phyloP scores from a whole-genome alignment of 2,888 invertebrate species.

The Scaptomyza tumidula region DNA sequence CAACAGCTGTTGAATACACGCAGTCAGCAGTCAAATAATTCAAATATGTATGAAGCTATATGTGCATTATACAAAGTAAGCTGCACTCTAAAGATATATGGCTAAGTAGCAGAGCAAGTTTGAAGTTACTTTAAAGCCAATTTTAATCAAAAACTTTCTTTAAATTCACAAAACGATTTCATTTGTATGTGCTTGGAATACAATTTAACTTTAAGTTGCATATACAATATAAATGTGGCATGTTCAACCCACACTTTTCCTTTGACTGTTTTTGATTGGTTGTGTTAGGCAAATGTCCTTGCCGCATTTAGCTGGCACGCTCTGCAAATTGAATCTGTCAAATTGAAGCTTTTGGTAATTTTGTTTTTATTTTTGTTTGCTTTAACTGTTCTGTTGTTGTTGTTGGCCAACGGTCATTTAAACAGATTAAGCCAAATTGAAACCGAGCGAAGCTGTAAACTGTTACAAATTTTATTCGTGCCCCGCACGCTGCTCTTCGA shows the following conservation, averaged over 20 bases:
- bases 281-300: constrained; percentile 19
- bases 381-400: constrained; percentile 25
- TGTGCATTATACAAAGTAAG: not conserved
- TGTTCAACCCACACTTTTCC: constrained; percentile 3
- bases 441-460: constrained; percentile 54
- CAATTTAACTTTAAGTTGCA: constrained; percentile 16
- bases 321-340: constrained; percentile 66
- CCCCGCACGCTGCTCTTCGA: constrained; percentile 26
- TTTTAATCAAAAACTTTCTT: not conserved
- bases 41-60: not conserved
- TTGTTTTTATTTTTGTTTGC: constrained; percentile 39
- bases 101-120: not conserved
- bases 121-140: not conserved
- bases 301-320: constrained; percentile 6
- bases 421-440: constrained; percentile 74
- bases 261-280: constrained; percentile 36
- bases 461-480: constrained; percentile 54
- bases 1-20: constrained; percentile 21
- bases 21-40: not conserved
- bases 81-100: not conserved
- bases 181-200: not conserved
- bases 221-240: not conserved
- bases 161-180: not conserved
- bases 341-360: constrained; percentile 54
- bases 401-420: constrained; percentile 56